Evolutionary conservation across 2,113 vertebrate species (phyloP), one percentile per base, ranked within the genome.

Genomic region (Eretmochelys imbricata): DNA sequence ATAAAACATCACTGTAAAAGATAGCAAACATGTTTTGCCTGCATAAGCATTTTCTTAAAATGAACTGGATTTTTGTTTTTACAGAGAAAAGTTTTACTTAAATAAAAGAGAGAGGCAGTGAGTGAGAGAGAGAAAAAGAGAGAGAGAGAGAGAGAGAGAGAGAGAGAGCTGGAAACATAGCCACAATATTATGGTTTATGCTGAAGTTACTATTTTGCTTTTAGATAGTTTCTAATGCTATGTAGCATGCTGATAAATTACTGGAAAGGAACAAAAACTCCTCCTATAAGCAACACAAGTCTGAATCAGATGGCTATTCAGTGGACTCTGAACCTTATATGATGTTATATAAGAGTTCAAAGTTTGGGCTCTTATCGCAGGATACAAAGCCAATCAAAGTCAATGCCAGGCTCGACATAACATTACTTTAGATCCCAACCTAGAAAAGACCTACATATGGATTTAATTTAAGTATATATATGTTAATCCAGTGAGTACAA

Each of bases 1-100:
- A 89, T 95, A 95, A 97, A 97, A 94, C 91, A 96, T 94, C 87
- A 95, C 89, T 88, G 76, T 76, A 93, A 97, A 97, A 95, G 86
- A 86, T 54, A 94, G 95, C 89, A 93, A 96, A 96, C 25, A 91
- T 90, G 25, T 92, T 95, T 96, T 97, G 91, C 93, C 82, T 95
- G 79, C 29, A 17, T 97, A 94, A 91, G 93, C 90, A 57, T 84
- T 95, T 97, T 83, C 95, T 97, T 95, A 82, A 96, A 93, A 93
- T 96, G 95, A 97, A 91, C 79, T 87, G 65, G 72, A 38, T 84
- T 87, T 91, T 89, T 95, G 95, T 96, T 96, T 96, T 90, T 79
- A 53, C 42, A 89, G 89, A 62, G 55, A 86, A 94, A 96, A 65
- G 84, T 96, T 97, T 96, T 95, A 90, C 76, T 84, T 85, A 97